phyloP scores from a whole-genome alignment of 2,797 vertebrate genomes.

The Poeciliopsis turneri region DNA sequence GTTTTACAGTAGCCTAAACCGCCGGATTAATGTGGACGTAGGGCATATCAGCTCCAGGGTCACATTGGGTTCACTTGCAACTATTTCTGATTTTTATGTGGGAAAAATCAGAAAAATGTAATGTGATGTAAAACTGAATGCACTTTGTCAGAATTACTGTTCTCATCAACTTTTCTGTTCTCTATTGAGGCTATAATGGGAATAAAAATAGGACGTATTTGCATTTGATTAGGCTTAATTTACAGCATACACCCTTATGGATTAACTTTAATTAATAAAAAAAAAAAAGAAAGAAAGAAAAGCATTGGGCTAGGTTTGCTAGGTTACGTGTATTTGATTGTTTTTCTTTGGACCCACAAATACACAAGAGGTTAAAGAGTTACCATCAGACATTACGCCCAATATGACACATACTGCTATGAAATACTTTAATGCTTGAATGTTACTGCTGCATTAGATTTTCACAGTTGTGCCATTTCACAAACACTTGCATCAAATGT shows the following conservation, averaged over 20 bases:
- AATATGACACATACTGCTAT: neutral
- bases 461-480: neutral
- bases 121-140: conserved; percentile 23
- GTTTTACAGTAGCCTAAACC: conserved; percentile 58
- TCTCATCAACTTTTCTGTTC: neutral
- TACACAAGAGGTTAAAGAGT: neutral
- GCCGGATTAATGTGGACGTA: conserved; percentile 38
- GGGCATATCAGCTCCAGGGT: conserved; percentile 54
- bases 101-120: conserved; percentile 21
- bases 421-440: neutral
- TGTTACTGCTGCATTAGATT: neutral
- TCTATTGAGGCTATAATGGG: neutral
- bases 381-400: neutral
- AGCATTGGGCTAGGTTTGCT: neutral
- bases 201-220: neutral
- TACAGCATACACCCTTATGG: neutral
- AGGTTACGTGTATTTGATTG: neutral
- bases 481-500: neutral
- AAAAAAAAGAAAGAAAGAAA: neutral
- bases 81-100: conserved; percentile 37
- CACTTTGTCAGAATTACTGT: conserved; percentile 14
- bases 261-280: neutral
- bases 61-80: conserved; percentile 56
- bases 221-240: neutral
- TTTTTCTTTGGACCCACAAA: neutral